These are phyloP conservation scores for Stylophora pistillata DNA, from an alignment of 64 coral and sea anemone genomes.

Conservation along the genomic window DNA sequence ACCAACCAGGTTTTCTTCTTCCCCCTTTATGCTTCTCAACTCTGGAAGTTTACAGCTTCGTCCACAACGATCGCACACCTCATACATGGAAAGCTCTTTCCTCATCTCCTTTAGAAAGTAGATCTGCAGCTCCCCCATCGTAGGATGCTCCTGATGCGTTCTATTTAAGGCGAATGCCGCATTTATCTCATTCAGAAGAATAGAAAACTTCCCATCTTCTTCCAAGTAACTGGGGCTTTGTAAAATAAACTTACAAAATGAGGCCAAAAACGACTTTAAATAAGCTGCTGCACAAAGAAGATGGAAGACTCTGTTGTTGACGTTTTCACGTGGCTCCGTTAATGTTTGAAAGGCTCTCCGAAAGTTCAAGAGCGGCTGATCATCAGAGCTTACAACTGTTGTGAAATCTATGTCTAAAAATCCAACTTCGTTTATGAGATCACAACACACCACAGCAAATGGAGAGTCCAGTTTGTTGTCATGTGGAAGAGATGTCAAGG, in stretches of 20 bases:
- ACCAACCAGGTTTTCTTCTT: conserved; percentile 1
- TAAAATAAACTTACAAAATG: conserved; percentile 56
- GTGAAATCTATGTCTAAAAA: conserved; percentile 50
- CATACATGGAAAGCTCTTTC: conserved; percentile 62
- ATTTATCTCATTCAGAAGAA: conserved; percentile 49
- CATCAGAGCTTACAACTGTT: conserved; percentile 47
- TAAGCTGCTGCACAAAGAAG: conserved; percentile 71
- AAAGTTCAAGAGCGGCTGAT: conserved; percentile 48
- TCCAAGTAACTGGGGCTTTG: conserved; percentile 16
- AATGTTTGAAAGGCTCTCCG: conserved; percentile 50
- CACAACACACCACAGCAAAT: conserved; percentile 87
- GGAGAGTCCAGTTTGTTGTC: conserved; percentile 34
- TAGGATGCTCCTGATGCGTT: neutral
- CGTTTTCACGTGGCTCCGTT: neutral
- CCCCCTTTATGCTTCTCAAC: conserved; percentile 42
- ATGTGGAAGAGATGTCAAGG: conserved; percentile 12
- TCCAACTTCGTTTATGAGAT: conserved; percentile 75
- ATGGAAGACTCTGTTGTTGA: conserved; percentile 20
- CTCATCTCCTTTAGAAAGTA: conserved; percentile 55
- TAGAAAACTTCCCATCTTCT: conserved; percentile 53
- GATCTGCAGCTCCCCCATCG: neutral
- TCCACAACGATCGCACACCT: conserved; percentile 48
- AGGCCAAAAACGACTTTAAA: conserved; percentile 53
- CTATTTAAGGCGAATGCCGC: conserved; percentile 20
- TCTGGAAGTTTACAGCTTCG: conserved; percentile 28